Evolutionary conservation across 2,888 invertebrate species (phyloP), one percentile per base, ranked within the genome.

Genomic region (Boloria euphrosyne): DNA sequence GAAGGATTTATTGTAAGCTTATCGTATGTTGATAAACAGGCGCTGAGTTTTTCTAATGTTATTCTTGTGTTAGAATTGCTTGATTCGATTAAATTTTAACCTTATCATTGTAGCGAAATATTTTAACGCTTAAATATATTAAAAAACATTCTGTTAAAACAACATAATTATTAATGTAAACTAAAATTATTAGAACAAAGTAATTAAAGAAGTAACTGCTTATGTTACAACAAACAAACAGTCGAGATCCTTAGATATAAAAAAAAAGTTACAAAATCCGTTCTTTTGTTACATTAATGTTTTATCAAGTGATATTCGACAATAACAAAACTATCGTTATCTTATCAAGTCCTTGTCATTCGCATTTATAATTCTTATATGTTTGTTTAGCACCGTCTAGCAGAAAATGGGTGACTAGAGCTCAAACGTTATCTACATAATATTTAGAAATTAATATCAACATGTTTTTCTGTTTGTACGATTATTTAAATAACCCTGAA

Each of bases 1-100:
- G 22, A 55, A 22, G 14, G 55, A 55, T 55, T 55, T 55, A 55
- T n/a, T 55, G 55, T 55, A n/a, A 55, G 55, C 55, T 55, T 55
- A 55, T 55, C 55, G 44, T 22, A 22, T 55, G 14, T 55, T 44
- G 55, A 55, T 55, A 44, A 55, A 55, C 17, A 17, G 14, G 55
- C 14, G 14, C 2, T 17, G 14, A 18, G 4, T 7, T 14, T 22
- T 44, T 43, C 18, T 55, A n/a, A 7, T 44, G 10, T 43, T 53
- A 14, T 55, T 44, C 7, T 22, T 6, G 6, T 6, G 1, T 44
- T 55, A 14, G 18, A 44, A 17, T 10, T 22, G 18, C 44, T 14
- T 55, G 13, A 44, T 55, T 22, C 22, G 22, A 22, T 22, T 22
- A 22, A 22, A 22, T 22, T 22, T 22, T 22, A 1, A 22, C 22